Percentiles rank a stretch among this genome's conserved stretches.
These are phyloP conservation scores for Lepisosteus osseus DNA, from an alignment of 2,113 vertebrate genomes.

Conservation along the genomic window DNA sequence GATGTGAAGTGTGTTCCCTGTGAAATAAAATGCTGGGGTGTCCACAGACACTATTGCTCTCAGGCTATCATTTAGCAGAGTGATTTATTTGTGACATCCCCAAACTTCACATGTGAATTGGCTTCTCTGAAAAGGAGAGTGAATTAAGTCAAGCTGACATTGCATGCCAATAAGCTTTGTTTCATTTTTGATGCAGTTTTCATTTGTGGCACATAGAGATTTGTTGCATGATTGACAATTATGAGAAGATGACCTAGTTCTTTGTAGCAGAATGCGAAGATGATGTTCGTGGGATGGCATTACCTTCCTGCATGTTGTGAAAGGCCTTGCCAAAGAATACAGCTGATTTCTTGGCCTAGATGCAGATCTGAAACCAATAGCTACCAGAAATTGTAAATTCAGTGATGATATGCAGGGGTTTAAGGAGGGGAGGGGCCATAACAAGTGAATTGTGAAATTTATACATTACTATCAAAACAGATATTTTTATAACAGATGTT, in stretches of 20 bases:
- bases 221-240: conserved; percentile 89
- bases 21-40: conserved; percentile 16
- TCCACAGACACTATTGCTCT: conserved; percentile 10
- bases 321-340: conserved; percentile 49
- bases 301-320: conserved; percentile 61
- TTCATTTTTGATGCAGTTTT: conserved; percentile 78
- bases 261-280: conserved; percentile 73
- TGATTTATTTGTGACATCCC: conserved; percentile 46
- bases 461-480: too few relatives aligned
- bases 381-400: conserved; percentile 9
- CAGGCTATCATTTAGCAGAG: conserved; percentile 26
- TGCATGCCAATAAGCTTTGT: conserved; percentile 85
- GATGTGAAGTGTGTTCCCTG: conserved; percentile 18
- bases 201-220: conserved; percentile 78
- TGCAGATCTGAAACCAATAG: conserved; percentile 42
- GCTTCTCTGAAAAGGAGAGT: conserved; percentile 76
- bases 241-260: conserved; percentile 84
- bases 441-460: too few relatives aligned
- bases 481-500: too few relatives aligned
- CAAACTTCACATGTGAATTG: conserved; percentile 73
- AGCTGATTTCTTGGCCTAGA: conserved; percentile 49
- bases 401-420: too few relatives aligned
- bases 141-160: conserved; percentile 81
- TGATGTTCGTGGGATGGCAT: conserved; percentile 72
- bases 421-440: too few relatives aligned